phyloP scores from a whole-genome alignment of 35 echinoderm and acorn worm species.

The Chiridota heheva region DNA sequence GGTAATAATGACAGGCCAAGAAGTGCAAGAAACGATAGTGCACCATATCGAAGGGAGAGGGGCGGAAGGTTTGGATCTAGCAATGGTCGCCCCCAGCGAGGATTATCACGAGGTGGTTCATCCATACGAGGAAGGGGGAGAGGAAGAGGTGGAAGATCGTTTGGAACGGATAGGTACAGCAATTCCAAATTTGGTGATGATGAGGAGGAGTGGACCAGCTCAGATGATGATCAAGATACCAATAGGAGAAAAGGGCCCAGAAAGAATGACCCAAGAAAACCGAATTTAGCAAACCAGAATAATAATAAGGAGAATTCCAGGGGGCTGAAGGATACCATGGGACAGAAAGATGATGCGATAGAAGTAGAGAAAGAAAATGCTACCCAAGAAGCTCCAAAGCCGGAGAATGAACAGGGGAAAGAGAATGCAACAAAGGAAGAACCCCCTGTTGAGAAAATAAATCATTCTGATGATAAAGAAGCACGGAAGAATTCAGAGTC shows the following conservation, averaged over 20 bases:
- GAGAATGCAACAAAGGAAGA: background rate
- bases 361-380: constrained; percentile 16
- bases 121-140: constrained; percentile 51
- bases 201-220: constrained; percentile 53
- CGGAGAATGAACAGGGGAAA: too few species aligned
- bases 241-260: constrained; percentile 35
- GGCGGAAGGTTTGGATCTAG: constrained; percentile 21
- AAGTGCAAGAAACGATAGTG: constrained; percentile 33
- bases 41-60: constrained; percentile 33
- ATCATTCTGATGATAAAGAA: background rate
- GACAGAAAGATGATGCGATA: constrained; percentile 20
- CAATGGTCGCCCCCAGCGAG: constrained; percentile 1
- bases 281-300: background rate
- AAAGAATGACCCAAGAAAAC: constrained; percentile 33
- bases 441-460: background rate
- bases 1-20: background rate
- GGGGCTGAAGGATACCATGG: too few species aligned
- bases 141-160: constrained; percentile 48
- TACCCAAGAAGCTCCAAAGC: background rate
- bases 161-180: too few species aligned
- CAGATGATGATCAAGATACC: constrained; percentile 49
- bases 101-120: constrained; percentile 13
- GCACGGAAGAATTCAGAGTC: background rate
- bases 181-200: constrained; percentile 25
- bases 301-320: too few species aligned